These are phyloP conservation scores for Plagodis dolabraria DNA, from an alignment of 2,888 invertebrate genomes.

Conservation along the genomic window DNA sequence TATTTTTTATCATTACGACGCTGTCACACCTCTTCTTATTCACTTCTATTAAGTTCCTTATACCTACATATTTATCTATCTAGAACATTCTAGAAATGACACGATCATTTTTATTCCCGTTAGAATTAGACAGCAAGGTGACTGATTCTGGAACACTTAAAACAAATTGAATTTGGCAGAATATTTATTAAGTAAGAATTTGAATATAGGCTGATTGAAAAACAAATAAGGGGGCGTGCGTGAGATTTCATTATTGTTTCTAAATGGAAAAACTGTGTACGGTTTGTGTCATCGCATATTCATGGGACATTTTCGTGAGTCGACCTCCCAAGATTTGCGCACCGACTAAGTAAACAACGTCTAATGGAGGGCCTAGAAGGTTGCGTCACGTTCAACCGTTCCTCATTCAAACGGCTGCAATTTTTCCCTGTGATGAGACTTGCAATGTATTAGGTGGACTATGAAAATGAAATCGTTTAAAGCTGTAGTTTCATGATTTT, in stretches of 20 bases:
- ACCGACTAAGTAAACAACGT: constrained; percentile 79
- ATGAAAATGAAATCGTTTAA: too few relatives aligned
- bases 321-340: constrained; percentile 82
- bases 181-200: constrained; percentile 29
- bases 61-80: too few relatives aligned
- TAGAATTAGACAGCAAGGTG: too few relatives aligned
- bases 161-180: neutral
- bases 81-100: too few relatives aligned
- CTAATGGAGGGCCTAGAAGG: constrained; percentile 79
- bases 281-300: constrained; percentile 84
- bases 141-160: too few relatives aligned
- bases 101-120: too few relatives aligned
- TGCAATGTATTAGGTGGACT: neutral
- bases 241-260: constrained; percentile 79
- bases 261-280: constrained; percentile 84
- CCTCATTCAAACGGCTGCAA: constrained; percentile 56
- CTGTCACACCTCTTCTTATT: too few relatives aligned
- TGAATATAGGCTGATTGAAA: constrained; percentile 67
- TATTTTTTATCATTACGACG: too few relatives aligned
- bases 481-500: too few relatives aligned
- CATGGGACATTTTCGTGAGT: constrained; percentile 83
- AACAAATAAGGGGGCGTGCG: constrained; percentile 72
- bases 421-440: constrained; percentile 48
- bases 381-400: constrained; percentile 68
- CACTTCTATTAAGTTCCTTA: too few relatives aligned